Conservation (phyloP, 2,113 vertebrate genomes). For the Canis aureus region DNA sequence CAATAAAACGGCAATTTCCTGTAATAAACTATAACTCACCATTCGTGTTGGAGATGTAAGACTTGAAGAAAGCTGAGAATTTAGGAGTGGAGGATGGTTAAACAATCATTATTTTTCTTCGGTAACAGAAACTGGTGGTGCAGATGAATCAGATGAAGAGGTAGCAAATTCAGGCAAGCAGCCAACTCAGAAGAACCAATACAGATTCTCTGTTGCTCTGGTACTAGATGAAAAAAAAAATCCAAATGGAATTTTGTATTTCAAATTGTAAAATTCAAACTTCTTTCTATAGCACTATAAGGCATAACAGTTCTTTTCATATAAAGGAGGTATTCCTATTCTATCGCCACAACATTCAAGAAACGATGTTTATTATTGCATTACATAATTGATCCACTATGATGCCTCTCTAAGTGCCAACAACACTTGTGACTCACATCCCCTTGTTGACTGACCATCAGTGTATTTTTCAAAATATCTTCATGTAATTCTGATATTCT, state of each 20-base stretch:
- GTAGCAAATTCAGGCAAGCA: neutral
- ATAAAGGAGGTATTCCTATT: neutral
- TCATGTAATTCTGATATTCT: neutral
- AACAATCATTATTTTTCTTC: neutral
- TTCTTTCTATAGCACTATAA: neutral
- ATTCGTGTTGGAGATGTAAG: neutral
- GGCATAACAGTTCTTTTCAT: neutral
- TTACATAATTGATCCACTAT: neutral
- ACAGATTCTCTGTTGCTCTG: neutral
- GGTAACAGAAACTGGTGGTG: neutral
- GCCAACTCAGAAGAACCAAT: neutral
- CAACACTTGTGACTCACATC: neutral
- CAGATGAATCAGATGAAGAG: neutral
- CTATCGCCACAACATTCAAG: neutral
- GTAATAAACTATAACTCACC: slow-evolving; percentile 5
- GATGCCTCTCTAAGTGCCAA: neutral
- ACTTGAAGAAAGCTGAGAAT: neutral
- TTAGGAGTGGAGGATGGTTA: neutral
- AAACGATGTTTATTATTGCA: neutral
- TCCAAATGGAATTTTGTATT: neutral
- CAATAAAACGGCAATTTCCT: slow-evolving; percentile 48
- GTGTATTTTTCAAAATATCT: neutral
- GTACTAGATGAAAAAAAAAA: neutral
- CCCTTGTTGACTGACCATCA: neutral
- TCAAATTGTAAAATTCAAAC: neutral